Evolutionary conservation across 2,797 vertebrate genomes (phyloP).

Genomic region (Aselliscus stoliczkanus): DNA sequence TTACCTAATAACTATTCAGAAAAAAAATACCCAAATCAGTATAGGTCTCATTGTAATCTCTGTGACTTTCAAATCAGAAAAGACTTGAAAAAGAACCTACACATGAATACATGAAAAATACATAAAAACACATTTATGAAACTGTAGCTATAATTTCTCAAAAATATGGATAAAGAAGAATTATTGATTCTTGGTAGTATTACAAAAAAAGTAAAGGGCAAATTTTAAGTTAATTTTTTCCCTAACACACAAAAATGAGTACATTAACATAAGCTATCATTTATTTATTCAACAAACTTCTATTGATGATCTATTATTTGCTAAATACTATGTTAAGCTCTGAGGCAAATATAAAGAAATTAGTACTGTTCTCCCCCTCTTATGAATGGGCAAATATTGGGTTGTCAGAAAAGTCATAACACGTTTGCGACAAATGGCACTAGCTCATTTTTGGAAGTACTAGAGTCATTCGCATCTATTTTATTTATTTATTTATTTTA

Average conservation of each 20-base stretch:
- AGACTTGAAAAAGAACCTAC: neutral
- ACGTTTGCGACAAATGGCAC: too few species aligned
- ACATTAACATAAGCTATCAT: neutral
- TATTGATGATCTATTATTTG: neutral
- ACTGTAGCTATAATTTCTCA: slow-evolving; percentile 23
- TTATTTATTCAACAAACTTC: slow-evolving; percentile 6
- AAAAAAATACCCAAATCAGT: slow-evolving; percentile 28
- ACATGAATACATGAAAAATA: too few species aligned
- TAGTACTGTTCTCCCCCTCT: neutral
- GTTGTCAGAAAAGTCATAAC: too few species aligned
- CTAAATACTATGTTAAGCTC: neutral
- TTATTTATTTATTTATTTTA: too few species aligned
- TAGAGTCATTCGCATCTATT: too few species aligned
- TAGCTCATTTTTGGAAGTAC: too few species aligned
- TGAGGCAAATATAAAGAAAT: neutral
- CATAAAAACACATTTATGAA: neutral
- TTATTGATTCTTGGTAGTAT: neutral
- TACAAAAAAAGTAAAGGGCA: neutral
- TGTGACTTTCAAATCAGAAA: slow-evolving; percentile 20
- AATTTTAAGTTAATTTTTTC: slow-evolving; percentile 18
- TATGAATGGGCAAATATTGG: neutral
- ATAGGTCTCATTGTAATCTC: neutral
- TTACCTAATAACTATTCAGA: slow-evolving; percentile 1
- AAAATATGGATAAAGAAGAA: neutral
- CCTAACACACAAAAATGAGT: neutral